Evolutionary conservation across 1,140 invertebrate genomes (phyloP).

Genomic region (Colletes gigas): DNA sequence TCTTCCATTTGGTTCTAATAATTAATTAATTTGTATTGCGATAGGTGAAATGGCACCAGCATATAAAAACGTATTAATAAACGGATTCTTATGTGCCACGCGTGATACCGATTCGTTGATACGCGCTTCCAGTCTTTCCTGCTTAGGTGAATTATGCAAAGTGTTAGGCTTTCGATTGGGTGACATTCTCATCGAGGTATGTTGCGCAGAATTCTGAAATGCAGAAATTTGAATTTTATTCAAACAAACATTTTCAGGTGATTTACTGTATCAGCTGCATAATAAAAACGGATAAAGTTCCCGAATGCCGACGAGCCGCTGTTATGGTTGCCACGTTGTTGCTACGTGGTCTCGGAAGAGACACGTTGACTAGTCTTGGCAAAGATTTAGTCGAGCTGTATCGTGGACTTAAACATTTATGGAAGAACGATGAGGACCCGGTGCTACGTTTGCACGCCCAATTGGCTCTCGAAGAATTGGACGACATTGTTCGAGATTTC

Average conservation of each 20-base stretch:
- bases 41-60: slow-evolving; percentile 87
- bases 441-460: slow-evolving; percentile 87
- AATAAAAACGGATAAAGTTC: slow-evolving; percentile 85
- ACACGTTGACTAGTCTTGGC: slow-evolving; percentile 85
- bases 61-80: slow-evolving; percentile 87
- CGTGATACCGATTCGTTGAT: slow-evolving; percentile 88
- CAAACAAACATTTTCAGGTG: slow-evolving; percentile 81
- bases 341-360: slow-evolving; percentile 87
- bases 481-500: slow-evolving; percentile 85
- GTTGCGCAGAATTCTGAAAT: not conserved
- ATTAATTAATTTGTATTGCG: slow-evolving; percentile 40
- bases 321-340: slow-evolving; percentile 88
- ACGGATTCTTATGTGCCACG: slow-evolving; percentile 86
- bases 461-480: slow-evolving; percentile 88
- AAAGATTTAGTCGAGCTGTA: slow-evolving; percentile 87
- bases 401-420: slow-evolving; percentile 85
- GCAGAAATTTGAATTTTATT: slow-evolving; percentile 11
- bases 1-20: not conserved
- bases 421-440: slow-evolving; percentile 85
- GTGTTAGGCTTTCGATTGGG: slow-evolving; percentile 88
- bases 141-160: slow-evolving; percentile 91
- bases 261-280: slow-evolving; percentile 86
- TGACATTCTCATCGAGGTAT: slow-evolving; percentile 87
- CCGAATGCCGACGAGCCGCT: slow-evolving; percentile 89
- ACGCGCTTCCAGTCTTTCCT: slow-evolving; percentile 91